Conservation (phyloP, 2,888 invertebrate genomes). For the Diaperis boleti region DNA sequence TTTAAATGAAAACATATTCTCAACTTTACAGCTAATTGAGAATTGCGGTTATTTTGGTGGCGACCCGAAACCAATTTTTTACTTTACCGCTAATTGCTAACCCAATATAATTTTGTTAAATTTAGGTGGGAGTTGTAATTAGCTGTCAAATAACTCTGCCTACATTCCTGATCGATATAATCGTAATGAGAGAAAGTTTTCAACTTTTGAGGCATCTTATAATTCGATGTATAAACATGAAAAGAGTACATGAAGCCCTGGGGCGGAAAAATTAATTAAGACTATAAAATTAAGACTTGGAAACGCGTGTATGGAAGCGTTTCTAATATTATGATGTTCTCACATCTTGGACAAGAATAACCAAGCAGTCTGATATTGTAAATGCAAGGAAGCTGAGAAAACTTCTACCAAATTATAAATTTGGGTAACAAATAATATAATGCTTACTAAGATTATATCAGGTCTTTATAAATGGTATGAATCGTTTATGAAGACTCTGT, state of each 20-base stretch:
- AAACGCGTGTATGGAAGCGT: constrained; percentile 4
- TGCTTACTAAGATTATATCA: too few species aligned
- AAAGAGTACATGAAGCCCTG: neutral
- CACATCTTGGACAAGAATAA: too few species aligned
- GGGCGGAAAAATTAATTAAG: constrained; percentile 17
- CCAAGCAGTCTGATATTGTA: too few species aligned
- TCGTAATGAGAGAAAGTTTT: constrained; percentile 9
- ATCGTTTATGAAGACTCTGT: too few species aligned
- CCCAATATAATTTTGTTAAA: neutral
- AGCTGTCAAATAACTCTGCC: constrained; percentile 17
- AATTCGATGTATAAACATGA: constrained; percentile 2
- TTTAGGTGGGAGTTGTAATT: constrained; percentile 10
- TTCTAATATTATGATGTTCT: too few species aligned
- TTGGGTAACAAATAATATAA: too few species aligned
- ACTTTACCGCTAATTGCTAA: neutral
- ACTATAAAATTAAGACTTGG: constrained; percentile 1
- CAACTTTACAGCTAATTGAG: too few species aligned
- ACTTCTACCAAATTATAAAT: too few species aligned
- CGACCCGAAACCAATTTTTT: neutral
- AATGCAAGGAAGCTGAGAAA: too few species aligned
- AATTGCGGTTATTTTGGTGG: too few species aligned
- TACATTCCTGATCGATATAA: constrained; percentile 5
- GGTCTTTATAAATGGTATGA: too few species aligned
- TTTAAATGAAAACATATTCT: too few species aligned
- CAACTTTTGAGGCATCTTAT: neutral